A percentile compares a stretch with the other conserved stretches of the same genome.
Evolutionary conservation across 2,113 vertebrate genomes (phyloP).

Genomic region (Sphaerodactylus townsendi): DNA sequence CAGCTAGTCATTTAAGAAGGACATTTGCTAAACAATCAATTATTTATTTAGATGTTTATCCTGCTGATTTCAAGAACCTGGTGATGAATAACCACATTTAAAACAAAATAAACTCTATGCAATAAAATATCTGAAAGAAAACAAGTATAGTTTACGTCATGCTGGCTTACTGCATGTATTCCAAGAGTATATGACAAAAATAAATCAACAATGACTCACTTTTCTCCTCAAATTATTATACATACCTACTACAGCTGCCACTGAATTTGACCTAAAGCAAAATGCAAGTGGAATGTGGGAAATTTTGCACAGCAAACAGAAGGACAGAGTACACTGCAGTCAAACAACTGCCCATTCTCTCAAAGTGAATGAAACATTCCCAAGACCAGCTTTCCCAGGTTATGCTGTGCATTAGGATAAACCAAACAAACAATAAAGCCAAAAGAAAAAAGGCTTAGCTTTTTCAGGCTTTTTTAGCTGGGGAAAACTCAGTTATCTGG

Average conservation of each 20-base stretch:
- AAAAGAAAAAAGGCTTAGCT: no score
- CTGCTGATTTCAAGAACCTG: neutral
- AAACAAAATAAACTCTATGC: neutral
- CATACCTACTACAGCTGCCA: neutral
- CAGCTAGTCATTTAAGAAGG: neutral
- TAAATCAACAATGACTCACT: conserved; percentile 1
- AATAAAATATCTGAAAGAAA: neutral
- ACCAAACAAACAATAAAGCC: no score
- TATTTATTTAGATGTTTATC: neutral
- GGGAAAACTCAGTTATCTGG: no score
- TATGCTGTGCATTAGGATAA: no score
- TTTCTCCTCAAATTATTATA: neutral
- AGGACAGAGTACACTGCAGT: neutral
- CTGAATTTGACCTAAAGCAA: neutral
- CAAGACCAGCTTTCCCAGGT: neutral
- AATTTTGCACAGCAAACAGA: neutral
- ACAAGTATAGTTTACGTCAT: neutral
- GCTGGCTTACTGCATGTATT: neutral
- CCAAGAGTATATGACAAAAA: neutral
- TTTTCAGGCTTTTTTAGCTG: no score
- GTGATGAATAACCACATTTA: neutral
- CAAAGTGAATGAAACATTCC: neutral
- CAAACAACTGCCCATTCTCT: neutral
- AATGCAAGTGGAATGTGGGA: neutral
- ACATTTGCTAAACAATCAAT: neutral